Percentiles rank a stretch among this genome's conserved stretches.
These are phyloP conservation scores for Drosophila differens DNA, from an alignment of 2,888 invertebrate species.

Conservation along the genomic window DNA sequence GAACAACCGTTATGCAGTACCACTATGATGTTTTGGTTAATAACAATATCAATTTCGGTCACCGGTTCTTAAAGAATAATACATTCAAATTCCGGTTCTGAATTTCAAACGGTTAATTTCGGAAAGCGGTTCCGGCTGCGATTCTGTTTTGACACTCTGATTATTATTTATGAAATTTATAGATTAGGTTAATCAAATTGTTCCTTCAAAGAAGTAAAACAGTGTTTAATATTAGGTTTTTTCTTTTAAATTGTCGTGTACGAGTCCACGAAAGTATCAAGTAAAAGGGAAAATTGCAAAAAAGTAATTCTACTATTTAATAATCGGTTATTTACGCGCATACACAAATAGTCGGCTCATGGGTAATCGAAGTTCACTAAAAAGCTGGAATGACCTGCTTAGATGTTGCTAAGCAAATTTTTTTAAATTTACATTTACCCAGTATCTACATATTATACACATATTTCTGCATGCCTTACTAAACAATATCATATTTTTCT, in stretches of 20 bases:
- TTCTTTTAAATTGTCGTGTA: neutral
- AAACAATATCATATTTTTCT: conserved; percentile 58
- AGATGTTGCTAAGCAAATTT: conserved; percentile 6
- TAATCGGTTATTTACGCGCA: neutral
- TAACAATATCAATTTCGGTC: no score
- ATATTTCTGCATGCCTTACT: conserved; percentile 64
- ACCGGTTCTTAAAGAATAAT: no score
- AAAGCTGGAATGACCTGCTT: conserved; percentile 11
- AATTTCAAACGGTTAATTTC: neutral
- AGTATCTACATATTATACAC: conserved; percentile 10
- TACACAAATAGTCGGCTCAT: conserved; percentile 9
- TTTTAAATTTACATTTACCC: conserved; percentile 13
- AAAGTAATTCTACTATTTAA: neutral
- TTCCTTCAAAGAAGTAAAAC: neutral
- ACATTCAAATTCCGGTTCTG: no score
- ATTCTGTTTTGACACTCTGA: neutral
- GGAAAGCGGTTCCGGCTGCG: neutral
- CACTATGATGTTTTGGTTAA: no score
- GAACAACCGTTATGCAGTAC: no score
- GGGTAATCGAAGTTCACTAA: conserved; percentile 18
- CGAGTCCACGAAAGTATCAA: neutral
- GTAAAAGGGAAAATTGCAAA: neutral
- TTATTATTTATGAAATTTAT: neutral
- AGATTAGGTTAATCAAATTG: neutral
- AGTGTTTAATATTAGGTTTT: neutral